Percentiles rank a stretch among this genome's conserved stretches.
These are phyloP conservation scores for Ischnus inquisitorius DNA, from an alignment of 2,888 invertebrate species.

Conservation along the genomic window DNA sequence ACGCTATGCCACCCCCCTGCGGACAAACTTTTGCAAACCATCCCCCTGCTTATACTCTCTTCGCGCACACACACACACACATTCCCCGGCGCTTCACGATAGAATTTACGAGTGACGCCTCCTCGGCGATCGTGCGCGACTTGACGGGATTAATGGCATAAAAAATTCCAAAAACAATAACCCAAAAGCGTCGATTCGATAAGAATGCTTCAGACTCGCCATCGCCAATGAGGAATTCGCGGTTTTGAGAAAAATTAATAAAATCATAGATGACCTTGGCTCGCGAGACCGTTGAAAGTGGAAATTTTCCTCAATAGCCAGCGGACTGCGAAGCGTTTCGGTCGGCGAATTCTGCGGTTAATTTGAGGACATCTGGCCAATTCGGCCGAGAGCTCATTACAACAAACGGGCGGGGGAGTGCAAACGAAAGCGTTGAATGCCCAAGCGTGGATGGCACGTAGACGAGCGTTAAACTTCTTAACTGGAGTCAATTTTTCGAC, in stretches of 20 bases:
- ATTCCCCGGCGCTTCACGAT: constrained; percentile 19
- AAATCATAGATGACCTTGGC: not conserved
- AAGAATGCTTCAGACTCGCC: too few species aligned
- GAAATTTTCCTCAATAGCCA: not conserved
- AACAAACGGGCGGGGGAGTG: not conserved
- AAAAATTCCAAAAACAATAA: not conserved
- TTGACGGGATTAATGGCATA: constrained; percentile 17
- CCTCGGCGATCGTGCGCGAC: constrained; percentile 18
- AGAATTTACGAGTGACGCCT: constrained; percentile 36
- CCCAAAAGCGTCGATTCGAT: not conserved
- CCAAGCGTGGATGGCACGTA: constrained; percentile 10
- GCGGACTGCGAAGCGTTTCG: not conserved
- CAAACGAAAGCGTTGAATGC: constrained; percentile 14
- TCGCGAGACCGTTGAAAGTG: not conserved
- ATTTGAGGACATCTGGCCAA: not conserved
- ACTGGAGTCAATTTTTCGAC: constrained; percentile 53
- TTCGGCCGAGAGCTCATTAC: not conserved
- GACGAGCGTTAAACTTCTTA: constrained; percentile 43
- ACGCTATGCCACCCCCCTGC: constrained; percentile 52
- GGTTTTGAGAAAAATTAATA: not conserved
- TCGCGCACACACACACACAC: not conserved
- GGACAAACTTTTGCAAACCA: constrained; percentile 45
- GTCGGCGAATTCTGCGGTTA: not conserved
- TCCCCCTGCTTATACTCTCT: constrained; percentile 33
- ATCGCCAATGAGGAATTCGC: too few species aligned